A percentile compares a stretch with the other conserved stretches of the same genome.
phyloP scores from a whole-genome alignment of 2,888 invertebrate species.

The Standfussiana lucernea region DNA sequence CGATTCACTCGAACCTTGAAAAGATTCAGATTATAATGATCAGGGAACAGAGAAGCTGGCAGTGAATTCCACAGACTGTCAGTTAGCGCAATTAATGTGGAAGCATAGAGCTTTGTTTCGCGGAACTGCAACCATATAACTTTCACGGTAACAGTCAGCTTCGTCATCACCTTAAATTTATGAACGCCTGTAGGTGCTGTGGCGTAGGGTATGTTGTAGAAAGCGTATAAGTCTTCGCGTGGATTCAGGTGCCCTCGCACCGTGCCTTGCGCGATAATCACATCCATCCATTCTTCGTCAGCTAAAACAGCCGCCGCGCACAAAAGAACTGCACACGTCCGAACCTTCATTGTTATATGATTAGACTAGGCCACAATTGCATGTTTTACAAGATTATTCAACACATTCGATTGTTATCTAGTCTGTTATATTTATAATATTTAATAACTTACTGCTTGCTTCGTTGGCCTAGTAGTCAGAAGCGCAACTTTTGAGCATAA shows the following conservation, averaged over 20 bases:
- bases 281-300: conserved; percentile 54
- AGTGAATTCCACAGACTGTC: too few species aligned
- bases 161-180: conserved; percentile 48
- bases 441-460: background rate
- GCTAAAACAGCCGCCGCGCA: background rate
- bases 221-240: conserved; percentile 66
- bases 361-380: background rate
- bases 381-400: conserved; percentile 27
- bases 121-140: too few species aligned
- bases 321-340: conserved; percentile 27
- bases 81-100: too few species aligned
- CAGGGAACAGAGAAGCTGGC: too few species aligned
- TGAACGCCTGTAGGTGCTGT: conserved; percentile 71
- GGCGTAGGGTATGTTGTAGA: conserved; percentile 77
- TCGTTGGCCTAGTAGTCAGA: background rate
- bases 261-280: conserved; percentile 68
- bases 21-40: too few species aligned
- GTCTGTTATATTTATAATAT: background rate
- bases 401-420: conserved; percentile 15
- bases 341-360: conserved; percentile 19
- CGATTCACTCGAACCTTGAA: too few species aligned
- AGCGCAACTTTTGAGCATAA: background rate
- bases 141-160: too few species aligned
- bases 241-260: conserved; percentile 71
- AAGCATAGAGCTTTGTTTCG: too few species aligned